Evolutionary conservation across 2,797 vertebrate genomes (phyloP), one percentile per base, ranked within the genome.

Genomic region (Selene dorsalis): DNA sequence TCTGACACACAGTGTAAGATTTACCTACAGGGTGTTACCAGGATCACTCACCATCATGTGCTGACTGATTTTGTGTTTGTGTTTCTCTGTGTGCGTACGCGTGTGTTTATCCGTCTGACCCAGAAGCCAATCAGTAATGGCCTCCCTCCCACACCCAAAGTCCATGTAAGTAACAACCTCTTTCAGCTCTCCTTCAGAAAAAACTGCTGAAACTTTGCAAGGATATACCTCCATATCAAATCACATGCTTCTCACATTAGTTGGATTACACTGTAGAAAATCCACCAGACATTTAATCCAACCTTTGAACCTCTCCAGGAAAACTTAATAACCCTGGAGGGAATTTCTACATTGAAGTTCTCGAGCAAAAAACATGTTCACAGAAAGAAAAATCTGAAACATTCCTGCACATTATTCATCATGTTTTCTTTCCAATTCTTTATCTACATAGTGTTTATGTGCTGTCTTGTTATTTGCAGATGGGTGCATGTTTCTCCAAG

Each of bases 401-500:
- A 20, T 26, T 28, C 6, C 18, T 16, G 24, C 6, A 28, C 52
- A 26, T 7, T 6, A 17, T 10, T 18, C 39, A 10, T n/a, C 1
- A 28, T 6, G 7, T 64, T 10, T 60, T 10, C 17, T 28, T 6
- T 0, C 1, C 2, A 62, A 1, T 16, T 59, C 20, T 48, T 39
- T 11, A 10, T 35, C 53, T 62, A 1, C 4, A 16, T 59, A 2
- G 2, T 3, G 3, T 50, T 24, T 26, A 45, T 35, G 45, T 5
- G 1, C 14, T 18, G 24, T 11, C 5, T 3, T 26, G n/a, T 0
- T 10, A 12, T 91, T 84, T 2, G 55, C 71, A 93, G 98, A 99
- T 99, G 98, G 98, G 98, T 84, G 98, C 98, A 1, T 99, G 98
- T 91, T 99, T 99, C 95, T 99, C 98, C 56, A 99, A 99, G 83